Base-by-base conservation (phyloP, 2,888 invertebrate species). In the Morpho achilles region DNA sequence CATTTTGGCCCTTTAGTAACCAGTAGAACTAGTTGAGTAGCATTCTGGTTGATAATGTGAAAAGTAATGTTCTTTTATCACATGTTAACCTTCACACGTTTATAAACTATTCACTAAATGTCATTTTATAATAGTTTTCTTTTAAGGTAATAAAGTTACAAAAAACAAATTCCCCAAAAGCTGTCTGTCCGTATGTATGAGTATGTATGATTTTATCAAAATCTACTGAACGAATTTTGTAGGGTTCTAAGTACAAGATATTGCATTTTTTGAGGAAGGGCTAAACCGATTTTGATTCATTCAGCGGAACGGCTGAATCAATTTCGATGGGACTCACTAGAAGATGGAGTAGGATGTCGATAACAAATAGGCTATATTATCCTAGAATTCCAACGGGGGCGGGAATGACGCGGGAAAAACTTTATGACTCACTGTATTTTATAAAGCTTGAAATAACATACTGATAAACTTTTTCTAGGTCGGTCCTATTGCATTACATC, bases 401-500 rank as follows among this genome's bases (percentile, higher is more conserved):
- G 16, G 16, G 16, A 16, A 16, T 16, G 16, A 16, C 16, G 16
- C 16, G 16, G 16, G 16, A 16, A 16, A 16, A 16, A 16, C 16
- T 16, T n/a, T 16, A 16, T 16, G 16, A 16, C 16, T 16, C 16
- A 16, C 16, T 16, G 16, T 16, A 16, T 16, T 16, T 16, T 16
- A 16, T 16, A 16, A 16, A 16, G 32, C 10, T n/a, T 5, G 44
- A 56, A 7, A 44, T 56, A n/a, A 50, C 10, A 47, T 46, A 10
- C 46, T 45, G 10, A 23, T 42, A 44, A 60, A 64, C 61, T 62
- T 63, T 56, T 74, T 76, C 2, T 77, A 95, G 96, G 99, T 63
- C 94, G 99, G 50, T 99, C 99, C 0, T 99, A 99, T 85, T 96
- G 96, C 71, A 96, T 99, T 63, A 97, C 97, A 40, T 97, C 98